These are phyloP conservation scores for Neosalanx taihuensis DNA, from an alignment of 2,797 vertebrate species.

Conservation along the genomic window DNA sequence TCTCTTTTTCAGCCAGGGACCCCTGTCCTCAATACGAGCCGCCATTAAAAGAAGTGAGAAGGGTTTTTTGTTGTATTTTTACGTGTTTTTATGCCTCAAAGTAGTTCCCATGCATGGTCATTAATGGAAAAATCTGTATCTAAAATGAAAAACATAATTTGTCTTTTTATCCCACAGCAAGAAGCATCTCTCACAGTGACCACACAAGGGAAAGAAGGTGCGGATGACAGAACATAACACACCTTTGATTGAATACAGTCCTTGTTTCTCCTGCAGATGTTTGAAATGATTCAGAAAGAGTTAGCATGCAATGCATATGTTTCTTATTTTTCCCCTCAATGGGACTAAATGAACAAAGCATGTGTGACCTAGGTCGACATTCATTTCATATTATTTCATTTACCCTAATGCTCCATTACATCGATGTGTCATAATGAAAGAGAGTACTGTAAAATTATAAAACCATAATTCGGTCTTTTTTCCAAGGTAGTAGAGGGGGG, in stretches of 20 bases:
- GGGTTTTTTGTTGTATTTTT: not conserved
- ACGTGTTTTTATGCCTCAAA: not conserved
- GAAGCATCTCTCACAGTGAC: conserved; percentile 76
- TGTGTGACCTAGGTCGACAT: not conserved
- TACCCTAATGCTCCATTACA: not conserved
- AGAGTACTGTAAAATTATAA: not conserved
- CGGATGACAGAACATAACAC: not conserved
- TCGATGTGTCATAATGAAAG: not conserved
- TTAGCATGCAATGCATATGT: not conserved
- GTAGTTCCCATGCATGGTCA: not conserved
- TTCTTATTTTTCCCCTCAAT: not conserved
- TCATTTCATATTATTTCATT: not conserved
- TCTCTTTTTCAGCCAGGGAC: conserved; percentile 77
- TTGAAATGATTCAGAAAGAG: not conserved
- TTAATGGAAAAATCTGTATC: not conserved
- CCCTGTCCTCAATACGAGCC: conserved; percentile 87
- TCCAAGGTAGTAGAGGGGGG: no score
- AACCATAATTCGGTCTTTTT: not conserved
- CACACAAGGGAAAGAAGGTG: conserved; percentile 86
- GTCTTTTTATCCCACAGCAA: conserved; percentile 60
- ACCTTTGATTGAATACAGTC: not conserved
- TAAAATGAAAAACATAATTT: conserved; percentile 11
- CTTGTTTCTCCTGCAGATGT: not conserved
- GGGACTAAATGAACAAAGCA: not conserved
- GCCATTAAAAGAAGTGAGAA: conserved; percentile 87